Evolutionary conservation across 1,140 invertebrate species (phyloP), one percentile per base, ranked within the genome.

Genomic region (Gonatopus flavifemur): DNA sequence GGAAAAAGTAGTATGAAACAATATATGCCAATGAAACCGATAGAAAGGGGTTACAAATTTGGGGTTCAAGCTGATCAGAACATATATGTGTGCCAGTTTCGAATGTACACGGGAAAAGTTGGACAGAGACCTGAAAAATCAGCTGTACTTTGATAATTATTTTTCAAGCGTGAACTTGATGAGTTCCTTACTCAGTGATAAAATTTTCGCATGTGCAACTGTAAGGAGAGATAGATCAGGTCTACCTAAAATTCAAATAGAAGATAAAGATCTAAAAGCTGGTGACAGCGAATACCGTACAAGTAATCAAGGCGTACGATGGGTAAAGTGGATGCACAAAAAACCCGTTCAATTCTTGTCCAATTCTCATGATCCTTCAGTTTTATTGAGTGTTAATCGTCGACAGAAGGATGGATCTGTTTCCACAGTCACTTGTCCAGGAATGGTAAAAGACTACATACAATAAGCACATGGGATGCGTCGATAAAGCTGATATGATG

Each of bases 401-500:
- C 25, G 25, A 12, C 25, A 28, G 12, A 71, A 64, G 59, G 66
- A 57, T 57, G 53, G 59, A 36, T 54, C 57, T 54, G 28, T 41
- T 32, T 15, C n/a, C 8, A 43, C 8, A 36, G 37, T 53, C 53
- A 57, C 45, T 42, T 66, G 66, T 44, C 66, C 70, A 40, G 42
- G 53, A 54, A 55, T 66, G 4, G 51, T 73, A 6, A 61, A 59
- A 18, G 60, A 74, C 46, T n/a, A n/a, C n/a, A n/a, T 78, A 76
- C 42, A 76, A 72, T 49, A 36, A 46, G 74, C 48, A 77, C 76
- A 28, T 28, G 71, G 62, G 62, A 24, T 67, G 48, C 49, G 70
- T 77, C 9, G 70, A 77, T 52, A 69, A 70, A 52, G 52, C 59
- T 36, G 70, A 77, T 52, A 66, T 65, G 61, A 41, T 72, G 42